phyloP scores from a whole-genome alignment of 2,113 vertebrate species.

The Oncorhynchus tshawytscha region DNA sequence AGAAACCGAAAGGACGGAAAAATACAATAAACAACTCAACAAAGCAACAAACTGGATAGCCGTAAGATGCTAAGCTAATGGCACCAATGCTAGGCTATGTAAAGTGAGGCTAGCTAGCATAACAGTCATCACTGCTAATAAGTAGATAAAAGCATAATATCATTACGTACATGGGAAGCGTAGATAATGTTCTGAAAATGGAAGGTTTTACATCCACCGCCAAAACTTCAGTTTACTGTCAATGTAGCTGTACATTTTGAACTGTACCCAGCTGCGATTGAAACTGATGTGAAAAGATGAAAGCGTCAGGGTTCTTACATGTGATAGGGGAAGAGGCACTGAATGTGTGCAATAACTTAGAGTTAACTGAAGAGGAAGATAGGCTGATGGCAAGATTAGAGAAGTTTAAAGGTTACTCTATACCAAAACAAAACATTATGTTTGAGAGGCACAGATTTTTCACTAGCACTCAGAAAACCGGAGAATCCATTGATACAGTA shows the following conservation, averaged over 20 bases:
- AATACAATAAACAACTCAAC: too few relatives aligned
- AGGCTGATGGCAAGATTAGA: not conserved
- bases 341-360: conserved; percentile 22
- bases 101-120: too few relatives aligned
- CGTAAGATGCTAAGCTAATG: too few relatives aligned
- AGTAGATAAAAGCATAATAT: too few relatives aligned
- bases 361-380: not conserved
- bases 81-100: too few relatives aligned
- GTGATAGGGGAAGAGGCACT: conserved; percentile 4
- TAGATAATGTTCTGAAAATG: not conserved
- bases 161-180: not conserved
- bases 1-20: too few relatives aligned
- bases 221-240: conserved; percentile 9
- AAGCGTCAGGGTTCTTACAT: conserved; percentile 23
- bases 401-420: conserved; percentile 30
- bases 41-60: too few relatives aligned
- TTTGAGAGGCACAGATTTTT: conserved; percentile 21
- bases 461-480: conserved; percentile 13
- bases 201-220: not conserved
- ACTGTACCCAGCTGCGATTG: not conserved
- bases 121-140: too few relatives aligned
- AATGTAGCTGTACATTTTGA: conserved; percentile 20
- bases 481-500: not conserved
- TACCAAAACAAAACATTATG: conserved; percentile 18
- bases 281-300: conserved; percentile 1